Conservation (phyloP, 2,888 invertebrate genomes). For the Tromatobia lineatoria region DNA sequence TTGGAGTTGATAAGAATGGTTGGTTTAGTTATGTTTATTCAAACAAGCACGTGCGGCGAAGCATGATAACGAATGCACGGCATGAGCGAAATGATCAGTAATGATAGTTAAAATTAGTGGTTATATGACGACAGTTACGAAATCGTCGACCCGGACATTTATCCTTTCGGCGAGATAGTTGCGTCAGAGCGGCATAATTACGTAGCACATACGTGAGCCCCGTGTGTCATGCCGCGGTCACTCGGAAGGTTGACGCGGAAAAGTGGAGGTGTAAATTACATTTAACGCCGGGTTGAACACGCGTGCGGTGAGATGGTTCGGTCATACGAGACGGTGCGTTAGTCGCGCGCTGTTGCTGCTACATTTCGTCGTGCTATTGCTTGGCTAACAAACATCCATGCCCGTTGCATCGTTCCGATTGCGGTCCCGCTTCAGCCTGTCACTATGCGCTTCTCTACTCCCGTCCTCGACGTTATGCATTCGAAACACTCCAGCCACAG, state of each 20-base stretch:
- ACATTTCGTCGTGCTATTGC: constrained; percentile 49
- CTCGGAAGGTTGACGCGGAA: constrained; percentile 32
- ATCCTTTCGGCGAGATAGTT: not conserved
- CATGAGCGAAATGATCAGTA: too few species aligned
- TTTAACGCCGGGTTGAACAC: constrained; percentile 23
- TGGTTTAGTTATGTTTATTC: too few species aligned
- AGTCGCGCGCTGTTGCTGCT: constrained; percentile 13
- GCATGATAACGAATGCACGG: too few species aligned
- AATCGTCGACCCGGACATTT: constrained; percentile 3
- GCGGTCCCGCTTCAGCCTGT: constrained; percentile 56
- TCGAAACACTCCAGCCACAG: constrained; percentile 8
- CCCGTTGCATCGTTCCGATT: constrained; percentile 42
- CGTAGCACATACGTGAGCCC: not conserved
- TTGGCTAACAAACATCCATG: constrained; percentile 33
- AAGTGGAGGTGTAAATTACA: constrained; percentile 48
- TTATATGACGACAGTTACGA: not conserved
- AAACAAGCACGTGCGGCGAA: too few species aligned
- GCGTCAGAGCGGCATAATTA: constrained; percentile 8
- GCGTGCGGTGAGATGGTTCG: constrained; percentile 49
- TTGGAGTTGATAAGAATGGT: too few species aligned
- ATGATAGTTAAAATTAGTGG: too few species aligned
- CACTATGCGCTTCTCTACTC: constrained; percentile 8
- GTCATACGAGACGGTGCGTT: constrained; percentile 49
- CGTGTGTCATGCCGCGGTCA: constrained; percentile 21
- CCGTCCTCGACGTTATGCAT: not conserved